Base-by-base conservation (phyloP, 2,888 invertebrate genomes). In the Ennomos quercinarius region DNA sequence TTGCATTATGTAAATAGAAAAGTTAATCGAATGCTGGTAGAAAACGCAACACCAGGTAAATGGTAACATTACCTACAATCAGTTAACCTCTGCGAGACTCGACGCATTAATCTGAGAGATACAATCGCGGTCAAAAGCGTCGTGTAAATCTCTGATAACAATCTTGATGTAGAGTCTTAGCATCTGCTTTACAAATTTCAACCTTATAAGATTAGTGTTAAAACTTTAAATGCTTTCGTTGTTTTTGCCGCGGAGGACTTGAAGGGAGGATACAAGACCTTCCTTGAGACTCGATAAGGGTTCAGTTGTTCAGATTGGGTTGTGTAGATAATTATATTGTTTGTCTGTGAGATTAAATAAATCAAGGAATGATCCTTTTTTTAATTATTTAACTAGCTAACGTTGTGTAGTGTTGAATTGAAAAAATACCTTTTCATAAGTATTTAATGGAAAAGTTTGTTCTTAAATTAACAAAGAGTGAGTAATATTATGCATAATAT, bases 81-180 rank as follows among this genome's bases (percentile, higher is more conserved):
- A 62, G 74, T 76, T 75, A 74, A 74, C 74, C 74, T 71, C 75
- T 77, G 77, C 77, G 76, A 76, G 78, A 77, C 81, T 75, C 80
- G 65, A 78, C 80, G 82, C 89, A 90, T 90, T 89, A 87, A 91
- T 89, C 89, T 86, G 79, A 68, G 60, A 85, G 88, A 90, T 91
- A 91, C 83, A 81, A 89, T 89, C 90, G 75, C 74, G 78, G 78
- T 70, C 74, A 74, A 74, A 76, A 70, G 77, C 77, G 80, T 80
- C 77, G 76, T 80, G 86, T 89, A 89, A 86, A 86, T 87, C 89
- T 83, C 74, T 82, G 91, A 91, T 91, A 91, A 76, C 61, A 72
- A 88, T 90, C 90, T 87, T 84, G 86, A 85, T 86, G 81, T 86
- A 84, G 78, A 72, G 68, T 71, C 70, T 72, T 53, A 44, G 52